Evolutionary conservation across 2,888 invertebrate genomes (phyloP).

Genomic region (Parapristionchus giblindavisi): DNA sequence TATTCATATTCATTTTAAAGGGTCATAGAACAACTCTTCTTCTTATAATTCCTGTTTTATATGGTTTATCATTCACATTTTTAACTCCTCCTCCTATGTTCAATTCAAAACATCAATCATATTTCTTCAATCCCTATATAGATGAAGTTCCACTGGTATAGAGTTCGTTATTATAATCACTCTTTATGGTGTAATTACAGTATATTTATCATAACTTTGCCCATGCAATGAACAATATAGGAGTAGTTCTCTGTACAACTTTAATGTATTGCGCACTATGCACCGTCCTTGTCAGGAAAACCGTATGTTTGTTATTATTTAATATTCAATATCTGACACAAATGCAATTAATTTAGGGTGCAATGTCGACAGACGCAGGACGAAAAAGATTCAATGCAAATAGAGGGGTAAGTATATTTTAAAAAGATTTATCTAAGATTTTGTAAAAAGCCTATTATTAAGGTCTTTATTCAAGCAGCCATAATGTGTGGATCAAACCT

Average conservation of each 20-base stretch:
- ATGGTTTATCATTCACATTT: constrained; percentile 13
- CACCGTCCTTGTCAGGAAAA: background rate
- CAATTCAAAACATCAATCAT: constrained; percentile 21
- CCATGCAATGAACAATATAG: constrained; percentile 10
- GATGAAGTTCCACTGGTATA: background rate
- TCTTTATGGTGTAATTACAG: background rate
- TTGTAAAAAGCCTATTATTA: too few species aligned
- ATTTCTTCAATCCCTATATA: constrained; percentile 23
- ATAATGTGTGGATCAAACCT: too few species aligned
- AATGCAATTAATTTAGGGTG: background rate
- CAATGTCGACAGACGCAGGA: constrained; percentile 3
- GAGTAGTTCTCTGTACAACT: constrained; percentile 1
- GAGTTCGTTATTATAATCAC: background rate
- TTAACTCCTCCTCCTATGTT: constrained; percentile 26
- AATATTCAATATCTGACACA: background rate
- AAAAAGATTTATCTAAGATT: too few species aligned
- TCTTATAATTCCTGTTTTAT: background rate
- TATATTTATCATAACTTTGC: constrained; percentile 13
- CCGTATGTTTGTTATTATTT: background rate
- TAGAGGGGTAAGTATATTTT: constrained; percentile 13
- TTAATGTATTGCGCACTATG: background rate
- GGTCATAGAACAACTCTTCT: background rate
- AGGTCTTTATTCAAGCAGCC: too few species aligned
- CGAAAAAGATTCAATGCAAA: constrained; percentile 7
- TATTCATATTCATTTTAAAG: background rate